phyloP scores from a whole-genome alignment of 2,113 vertebrate species.

The Perognathus longimembris region DNA sequence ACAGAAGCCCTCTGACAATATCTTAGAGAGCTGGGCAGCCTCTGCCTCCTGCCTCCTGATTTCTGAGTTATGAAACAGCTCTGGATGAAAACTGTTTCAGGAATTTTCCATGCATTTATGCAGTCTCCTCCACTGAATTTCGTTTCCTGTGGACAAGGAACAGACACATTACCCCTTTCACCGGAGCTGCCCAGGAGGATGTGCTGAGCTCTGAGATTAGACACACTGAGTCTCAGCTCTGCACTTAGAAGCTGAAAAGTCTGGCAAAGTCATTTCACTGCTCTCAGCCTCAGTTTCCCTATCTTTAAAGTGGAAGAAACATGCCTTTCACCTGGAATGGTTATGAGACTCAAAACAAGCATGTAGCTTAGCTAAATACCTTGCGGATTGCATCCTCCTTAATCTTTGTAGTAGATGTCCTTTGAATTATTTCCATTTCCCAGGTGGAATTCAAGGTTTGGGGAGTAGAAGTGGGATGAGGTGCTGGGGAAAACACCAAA shows the following conservation, averaged over 20 bases:
- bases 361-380: not conserved
- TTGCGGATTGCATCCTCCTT: not conserved
- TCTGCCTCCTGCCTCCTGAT: not conserved
- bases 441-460: not conserved
- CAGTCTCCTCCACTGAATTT: not conserved
- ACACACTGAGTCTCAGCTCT: not conserved
- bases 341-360: not conserved
- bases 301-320: not conserved
- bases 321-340: no score
- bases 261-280: not conserved
- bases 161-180: slow-evolving; percentile 23
- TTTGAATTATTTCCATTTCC: not conserved
- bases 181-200: not conserved
- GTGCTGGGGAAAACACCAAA: not conserved
- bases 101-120: slow-evolving; percentile 58
- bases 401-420: not conserved
- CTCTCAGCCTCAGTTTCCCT: not conserved
- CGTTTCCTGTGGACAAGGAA: slow-evolving; percentile 43
- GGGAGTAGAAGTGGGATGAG: not conserved
- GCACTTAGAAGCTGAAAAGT: not conserved
- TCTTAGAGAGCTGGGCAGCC: not conserved
- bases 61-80: slow-evolving; percentile 22
- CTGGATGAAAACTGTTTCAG: not conserved
- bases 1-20: not conserved
- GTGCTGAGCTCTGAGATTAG: not conserved